Evolutionary conservation across 2,797 vertebrate species (phyloP).

Genomic region (Jordanella pulchra): DNA sequence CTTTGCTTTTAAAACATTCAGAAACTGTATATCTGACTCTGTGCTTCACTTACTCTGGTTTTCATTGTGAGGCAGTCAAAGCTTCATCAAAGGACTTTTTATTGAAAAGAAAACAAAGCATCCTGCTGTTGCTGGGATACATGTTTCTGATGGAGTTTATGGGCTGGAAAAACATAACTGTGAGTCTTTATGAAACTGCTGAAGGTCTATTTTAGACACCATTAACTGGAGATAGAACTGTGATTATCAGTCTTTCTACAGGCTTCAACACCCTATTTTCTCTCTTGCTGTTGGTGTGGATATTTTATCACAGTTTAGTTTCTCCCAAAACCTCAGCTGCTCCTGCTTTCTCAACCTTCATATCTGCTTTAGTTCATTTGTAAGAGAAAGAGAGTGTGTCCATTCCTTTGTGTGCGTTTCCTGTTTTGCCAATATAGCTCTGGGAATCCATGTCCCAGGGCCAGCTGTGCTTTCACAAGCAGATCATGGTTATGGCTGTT

Average conservation of each 20-base stretch:
- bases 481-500: too few relatives aligned
- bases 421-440: too few relatives aligned
- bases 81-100: background rate
- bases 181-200: background rate
- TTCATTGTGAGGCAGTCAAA: background rate
- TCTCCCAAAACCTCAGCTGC: constrained; percentile 1
- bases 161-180: background rate
- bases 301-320: constrained; percentile 14
- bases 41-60: background rate
- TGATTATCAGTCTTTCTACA: constrained; percentile 15
- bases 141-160: constrained; percentile 1
- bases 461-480: too few relatives aligned
- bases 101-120: background rate
- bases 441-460: too few relatives aligned
- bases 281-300: background rate
- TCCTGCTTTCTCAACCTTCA: constrained; percentile 25
- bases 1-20: background rate
- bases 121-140: background rate
- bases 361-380: constrained; percentile 11
- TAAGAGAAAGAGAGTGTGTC: background rate
- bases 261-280: constrained; percentile 2
- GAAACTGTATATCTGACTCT: background rate
- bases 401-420: too few relatives aligned
- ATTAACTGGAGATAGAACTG: background rate
- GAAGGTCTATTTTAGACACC: background rate